Conservation (phyloP, 2,888 invertebrate species). For the Autographa pulchrina region DNA sequence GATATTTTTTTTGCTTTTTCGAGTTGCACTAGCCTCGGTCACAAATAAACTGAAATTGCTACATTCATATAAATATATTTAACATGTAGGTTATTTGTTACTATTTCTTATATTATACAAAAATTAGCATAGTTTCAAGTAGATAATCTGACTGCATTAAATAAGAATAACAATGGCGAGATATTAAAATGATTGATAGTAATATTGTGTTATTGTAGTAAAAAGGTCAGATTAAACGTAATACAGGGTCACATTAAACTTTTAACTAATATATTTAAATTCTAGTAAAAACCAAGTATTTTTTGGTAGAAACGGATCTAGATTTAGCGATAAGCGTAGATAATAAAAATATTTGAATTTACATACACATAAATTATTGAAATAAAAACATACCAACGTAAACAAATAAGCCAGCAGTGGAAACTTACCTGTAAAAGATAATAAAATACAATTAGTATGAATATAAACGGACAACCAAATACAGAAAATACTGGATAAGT, state of each 20-base stretch:
- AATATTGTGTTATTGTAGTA: background rate
- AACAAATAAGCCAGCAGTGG: background rate
- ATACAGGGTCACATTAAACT: background rate
- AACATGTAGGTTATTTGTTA: background rate
- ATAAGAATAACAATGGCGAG: conserved; percentile 1
- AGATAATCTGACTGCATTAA: background rate
- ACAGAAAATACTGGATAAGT: too few species aligned
- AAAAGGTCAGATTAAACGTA: background rate
- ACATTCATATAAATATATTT: background rate
- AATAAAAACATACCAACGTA: conserved; percentile 27
- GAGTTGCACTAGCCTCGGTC: too few species aligned
- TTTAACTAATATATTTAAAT: background rate
- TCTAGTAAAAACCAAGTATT: too few species aligned
- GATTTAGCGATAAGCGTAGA: background rate
- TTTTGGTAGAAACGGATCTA: too few species aligned
- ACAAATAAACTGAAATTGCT: background rate
- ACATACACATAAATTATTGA: too few species aligned
- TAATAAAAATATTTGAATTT: too few species aligned
- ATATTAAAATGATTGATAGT: conserved; percentile 3
- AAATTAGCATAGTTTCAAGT: background rate
- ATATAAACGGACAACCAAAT: too few species aligned
- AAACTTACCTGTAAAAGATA: conserved; percentile 44
- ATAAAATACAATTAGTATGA: conserved; percentile 15
- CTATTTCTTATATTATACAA: background rate
- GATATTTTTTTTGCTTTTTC: too few species aligned